Evolutionary conservation across 1,140 invertebrate genomes (phyloP).

Genomic region (Thaumetopoea pityocampa): DNA sequence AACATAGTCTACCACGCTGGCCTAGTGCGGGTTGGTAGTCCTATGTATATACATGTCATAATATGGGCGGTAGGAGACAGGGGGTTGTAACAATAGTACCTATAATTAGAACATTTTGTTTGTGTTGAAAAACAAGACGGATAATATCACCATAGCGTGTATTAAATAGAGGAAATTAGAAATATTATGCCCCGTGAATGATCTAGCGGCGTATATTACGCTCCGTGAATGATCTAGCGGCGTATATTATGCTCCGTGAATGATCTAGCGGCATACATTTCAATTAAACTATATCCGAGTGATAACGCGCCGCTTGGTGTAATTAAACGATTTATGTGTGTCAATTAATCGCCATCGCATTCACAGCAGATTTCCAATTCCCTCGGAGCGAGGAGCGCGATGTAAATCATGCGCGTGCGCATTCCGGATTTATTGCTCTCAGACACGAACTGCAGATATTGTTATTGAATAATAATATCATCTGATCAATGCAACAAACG

Average conservation of each 20-base stretch:
- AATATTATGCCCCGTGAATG: too few relatives aligned
- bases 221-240: constrained; percentile 5
- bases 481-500: not conserved
- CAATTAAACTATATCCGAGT: constrained; percentile 8
- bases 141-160: too few relatives aligned
- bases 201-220: constrained; percentile 6
- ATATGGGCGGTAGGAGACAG: too few relatives aligned
- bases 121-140: too few relatives aligned
- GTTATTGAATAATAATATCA: not conserved
- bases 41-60: too few relatives aligned
- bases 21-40: too few relatives aligned
- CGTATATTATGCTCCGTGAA: not conserved
- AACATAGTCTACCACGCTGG: too few relatives aligned
- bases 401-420: constrained; percentile 6
- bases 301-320: constrained; percentile 3
- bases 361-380: constrained; percentile 15
- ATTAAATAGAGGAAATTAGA: too few relatives aligned
- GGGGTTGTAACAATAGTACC: too few relatives aligned
- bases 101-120: too few relatives aligned
- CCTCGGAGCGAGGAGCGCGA: not conserved
- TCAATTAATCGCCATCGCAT: constrained; percentile 9
- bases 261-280: not conserved
- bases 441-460: constrained; percentile 4
- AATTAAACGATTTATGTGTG: constrained; percentile 9
- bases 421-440: constrained; percentile 1